phyloP scores from a whole-genome alignment of 2,888 invertebrate genomes.

The Agrotis segetum region DNA sequence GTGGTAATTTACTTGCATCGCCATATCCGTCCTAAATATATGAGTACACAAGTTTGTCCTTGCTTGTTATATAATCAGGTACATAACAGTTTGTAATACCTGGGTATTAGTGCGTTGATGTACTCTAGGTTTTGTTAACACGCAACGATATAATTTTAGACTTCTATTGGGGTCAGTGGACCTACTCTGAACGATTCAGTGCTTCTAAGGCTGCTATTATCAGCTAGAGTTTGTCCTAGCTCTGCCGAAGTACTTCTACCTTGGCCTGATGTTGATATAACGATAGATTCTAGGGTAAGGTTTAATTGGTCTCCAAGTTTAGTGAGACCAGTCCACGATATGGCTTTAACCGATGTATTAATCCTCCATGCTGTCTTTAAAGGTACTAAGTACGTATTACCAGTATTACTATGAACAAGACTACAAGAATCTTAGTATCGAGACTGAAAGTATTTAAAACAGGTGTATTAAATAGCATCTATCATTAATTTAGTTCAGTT shows the following conservation, averaged over 20 bases:
- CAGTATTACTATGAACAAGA: not conserved
- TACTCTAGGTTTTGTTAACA: constrained; percentile 42
- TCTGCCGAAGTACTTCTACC: constrained; percentile 21
- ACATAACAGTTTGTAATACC: constrained; percentile 40
- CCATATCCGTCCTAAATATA: constrained; percentile 41
- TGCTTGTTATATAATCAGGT: constrained; percentile 50
- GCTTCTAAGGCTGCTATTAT: constrained; percentile 20
- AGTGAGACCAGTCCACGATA: constrained; percentile 1
- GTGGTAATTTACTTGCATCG: constrained; percentile 33
- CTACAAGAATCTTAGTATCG: not conserved
- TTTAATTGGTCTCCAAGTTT: constrained; percentile 24
- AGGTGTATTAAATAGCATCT: not conserved
- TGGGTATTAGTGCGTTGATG: constrained; percentile 24
- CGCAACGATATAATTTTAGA: constrained; percentile 53
- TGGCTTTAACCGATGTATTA: not conserved
- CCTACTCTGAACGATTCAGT: constrained; percentile 12
- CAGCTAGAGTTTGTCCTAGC: constrained; percentile 7
- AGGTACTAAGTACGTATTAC: too few relatives aligned
- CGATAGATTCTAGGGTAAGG: constrained; percentile 3
- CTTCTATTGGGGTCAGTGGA: constrained; percentile 45
- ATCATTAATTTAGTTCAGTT: not conserved
- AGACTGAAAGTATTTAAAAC: not conserved
- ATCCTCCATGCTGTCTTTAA: not conserved
- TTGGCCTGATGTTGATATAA: constrained; percentile 21
- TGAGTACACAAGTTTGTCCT: constrained; percentile 48